Percentiles rank a stretch among this genome's conserved stretches.
Conservation (phyloP, 1,140 invertebrate genomes). For the Maconellicoccus hirsutus region DNA sequence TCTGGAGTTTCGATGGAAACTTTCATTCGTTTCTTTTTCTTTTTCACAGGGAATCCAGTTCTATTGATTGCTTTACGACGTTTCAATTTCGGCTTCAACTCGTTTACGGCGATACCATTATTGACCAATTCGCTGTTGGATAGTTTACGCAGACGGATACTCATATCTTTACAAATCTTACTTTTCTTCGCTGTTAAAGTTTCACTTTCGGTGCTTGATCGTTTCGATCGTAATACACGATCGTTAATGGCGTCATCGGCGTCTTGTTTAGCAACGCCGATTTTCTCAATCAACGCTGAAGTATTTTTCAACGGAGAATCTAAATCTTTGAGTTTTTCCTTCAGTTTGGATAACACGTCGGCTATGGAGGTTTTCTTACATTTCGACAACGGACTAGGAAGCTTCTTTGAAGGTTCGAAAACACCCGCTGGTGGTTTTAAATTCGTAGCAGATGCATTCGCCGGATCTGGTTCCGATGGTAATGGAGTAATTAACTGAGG, state of each 20-base stretch:
- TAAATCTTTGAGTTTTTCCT: constrained; percentile 27
- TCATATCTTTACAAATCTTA: constrained; percentile 43
- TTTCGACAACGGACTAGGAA: constrained; percentile 15
- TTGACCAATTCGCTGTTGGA: constrained; percentile 34
- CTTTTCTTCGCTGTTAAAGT: constrained; percentile 39
- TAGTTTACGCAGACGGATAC: constrained; percentile 42
- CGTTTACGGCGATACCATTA: not conserved
- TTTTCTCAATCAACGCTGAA: not conserved
- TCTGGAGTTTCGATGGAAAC: not conserved
- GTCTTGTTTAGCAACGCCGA: not conserved
- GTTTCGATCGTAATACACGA: constrained; percentile 10
- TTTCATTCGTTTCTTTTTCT: constrained; percentile 54
- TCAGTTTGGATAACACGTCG: constrained; percentile 26
- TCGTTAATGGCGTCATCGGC: not conserved
- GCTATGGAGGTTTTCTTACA: constrained; percentile 21
- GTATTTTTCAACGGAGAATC: not conserved
- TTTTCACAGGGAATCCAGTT: constrained; percentile 72
- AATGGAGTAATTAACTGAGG: constrained; percentile 24
- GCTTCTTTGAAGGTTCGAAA: constrained; percentile 30
- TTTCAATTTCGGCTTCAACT: constrained; percentile 34
- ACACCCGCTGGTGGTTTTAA: constrained; percentile 31
- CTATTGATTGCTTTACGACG: constrained; percentile 65
- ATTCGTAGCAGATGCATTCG: constrained; percentile 23
- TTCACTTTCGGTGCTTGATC: constrained; percentile 29
- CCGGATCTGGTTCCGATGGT: not conserved